Percentiles rank a stretch among this genome's conserved stretches.
Conservation (phyloP, 2,797 vertebrate species). For the Naso thynnoides region DNA sequence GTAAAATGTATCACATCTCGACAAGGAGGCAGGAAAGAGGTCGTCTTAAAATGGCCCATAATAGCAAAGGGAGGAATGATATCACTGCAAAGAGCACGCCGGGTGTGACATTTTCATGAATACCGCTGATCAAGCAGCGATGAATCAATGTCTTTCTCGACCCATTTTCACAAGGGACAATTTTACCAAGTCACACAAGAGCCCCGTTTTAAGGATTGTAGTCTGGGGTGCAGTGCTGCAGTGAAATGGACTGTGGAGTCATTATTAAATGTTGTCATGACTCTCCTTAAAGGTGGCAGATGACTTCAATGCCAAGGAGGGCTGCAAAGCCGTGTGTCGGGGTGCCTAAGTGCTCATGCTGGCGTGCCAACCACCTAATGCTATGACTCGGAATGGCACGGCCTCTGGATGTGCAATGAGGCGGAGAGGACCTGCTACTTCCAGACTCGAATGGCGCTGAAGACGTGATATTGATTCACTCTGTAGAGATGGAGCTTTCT, state of each 20-base stretch:
- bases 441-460: conserved; percentile 70
- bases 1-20: conserved; percentile 42
- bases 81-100: conserved; percentile 49
- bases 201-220: conserved; percentile 29
- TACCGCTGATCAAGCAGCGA: conserved; percentile 68
- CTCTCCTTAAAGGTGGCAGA: conserved; percentile 61
- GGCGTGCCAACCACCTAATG: conserved; percentile 69
- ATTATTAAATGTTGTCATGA: conserved; percentile 65
- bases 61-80: conserved; percentile 56
- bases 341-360: conserved; percentile 29
- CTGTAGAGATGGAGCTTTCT: conserved; percentile 57
- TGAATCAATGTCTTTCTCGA: conserved; percentile 66
- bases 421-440: conserved; percentile 79
- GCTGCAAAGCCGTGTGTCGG: conserved; percentile 26
- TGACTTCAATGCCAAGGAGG: conserved; percentile 38
- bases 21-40: conserved; percentile 59
- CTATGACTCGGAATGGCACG: conserved; percentile 71
- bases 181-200: conserved; percentile 44
- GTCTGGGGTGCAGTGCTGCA: conserved; percentile 23
- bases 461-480: conserved; percentile 80
- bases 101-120: conserved; percentile 73
- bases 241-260: conserved; percentile 56
- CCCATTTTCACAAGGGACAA: conserved; percentile 62
- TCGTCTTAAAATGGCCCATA: conserved; percentile 53
- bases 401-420: conserved; percentile 80